These are phyloP conservation scores for Itoplectis maculator DNA, from an alignment of 2,888 invertebrate species.

Conservation along the genomic window DNA sequence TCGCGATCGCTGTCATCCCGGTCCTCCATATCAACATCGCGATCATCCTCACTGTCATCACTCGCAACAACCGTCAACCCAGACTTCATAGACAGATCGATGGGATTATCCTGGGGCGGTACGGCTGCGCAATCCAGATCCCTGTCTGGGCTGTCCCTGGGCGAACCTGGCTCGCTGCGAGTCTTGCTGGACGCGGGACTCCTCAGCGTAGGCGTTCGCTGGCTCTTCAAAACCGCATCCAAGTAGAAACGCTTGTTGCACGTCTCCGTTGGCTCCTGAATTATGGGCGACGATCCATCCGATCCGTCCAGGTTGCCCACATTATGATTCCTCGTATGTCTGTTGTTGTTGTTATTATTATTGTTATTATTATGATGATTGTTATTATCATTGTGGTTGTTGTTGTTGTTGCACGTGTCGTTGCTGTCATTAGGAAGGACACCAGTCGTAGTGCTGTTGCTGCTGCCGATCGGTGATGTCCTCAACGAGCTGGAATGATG, in stretches of 20 bases:
- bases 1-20: conserved; percentile 83
- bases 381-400: conserved; percentile 58
- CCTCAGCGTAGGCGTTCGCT: conserved; percentile 85
- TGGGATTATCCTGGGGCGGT: conserved; percentile 90
- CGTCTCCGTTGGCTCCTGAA: conserved; percentile 85
- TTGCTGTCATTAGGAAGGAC: conserved; percentile 72
- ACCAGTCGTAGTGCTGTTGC: conserved; percentile 62
- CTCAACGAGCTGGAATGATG: conserved; percentile 62
- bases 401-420: conserved; percentile 65
- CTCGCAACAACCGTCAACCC: conserved; percentile 74
- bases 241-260: conserved; percentile 90
- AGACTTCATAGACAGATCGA: conserved; percentile 92
- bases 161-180: conserved; percentile 75
- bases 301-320: conserved; percentile 80
- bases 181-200: conserved; percentile 72
- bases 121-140: conserved; percentile 80
- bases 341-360: conserved; percentile 82
- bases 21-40: conserved; percentile 82
- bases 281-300: conserved; percentile 43
- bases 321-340: conserved; percentile 85
- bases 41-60: conserved; percentile 78
- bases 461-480: conserved; percentile 63
- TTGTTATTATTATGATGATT: too few relatives aligned
- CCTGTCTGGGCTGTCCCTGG: conserved; percentile 84
- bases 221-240: conserved; percentile 91